Evolutionary conservation across 2,113 vertebrate species (phyloP).

Genomic region (Dicerorhinus sumatrensis): DNA sequence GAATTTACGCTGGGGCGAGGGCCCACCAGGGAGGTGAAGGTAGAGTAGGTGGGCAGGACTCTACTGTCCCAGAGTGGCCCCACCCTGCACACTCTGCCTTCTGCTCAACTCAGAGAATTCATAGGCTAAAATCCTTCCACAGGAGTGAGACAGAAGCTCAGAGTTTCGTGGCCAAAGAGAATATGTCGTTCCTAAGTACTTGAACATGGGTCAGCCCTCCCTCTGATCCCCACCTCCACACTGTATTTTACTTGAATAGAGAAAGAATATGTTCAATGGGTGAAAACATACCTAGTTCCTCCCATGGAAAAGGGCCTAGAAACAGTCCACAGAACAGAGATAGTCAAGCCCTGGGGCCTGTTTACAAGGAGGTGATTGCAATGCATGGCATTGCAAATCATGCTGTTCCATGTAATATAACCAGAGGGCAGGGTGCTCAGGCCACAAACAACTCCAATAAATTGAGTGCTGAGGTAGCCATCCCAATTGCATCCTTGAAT

Average conservation of each 20-base stretch:
- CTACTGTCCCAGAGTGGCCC: not conserved
- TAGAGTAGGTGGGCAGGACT: not conserved
- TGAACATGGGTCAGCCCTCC: not conserved
- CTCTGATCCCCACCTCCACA: not conserved
- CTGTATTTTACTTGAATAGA: not conserved
- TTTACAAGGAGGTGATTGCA: not conserved
- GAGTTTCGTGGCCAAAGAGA: not conserved
- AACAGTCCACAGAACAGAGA: not conserved
- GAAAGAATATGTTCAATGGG: not conserved
- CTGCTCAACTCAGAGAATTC: not conserved
- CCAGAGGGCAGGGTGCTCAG: not conserved
- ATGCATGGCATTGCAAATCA: too few relatives aligned
- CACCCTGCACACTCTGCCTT: not conserved
- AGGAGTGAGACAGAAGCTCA: not conserved
- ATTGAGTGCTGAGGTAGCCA: not conserved
- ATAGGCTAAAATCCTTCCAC: not conserved
- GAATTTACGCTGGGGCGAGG: not conserved
- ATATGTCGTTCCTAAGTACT: not conserved
- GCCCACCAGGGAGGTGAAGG: not conserved
- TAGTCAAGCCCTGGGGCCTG: not conserved
- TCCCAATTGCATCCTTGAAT: not conserved
- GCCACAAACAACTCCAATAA: not conserved
- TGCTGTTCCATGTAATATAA: too few relatives aligned
- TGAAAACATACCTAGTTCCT: not conserved
- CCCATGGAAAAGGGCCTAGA: not conserved